Evolutionary conservation across 64 coral and sea anemone genomes (phyloP).

Genomic region (Platygyra sinensis): DNA sequence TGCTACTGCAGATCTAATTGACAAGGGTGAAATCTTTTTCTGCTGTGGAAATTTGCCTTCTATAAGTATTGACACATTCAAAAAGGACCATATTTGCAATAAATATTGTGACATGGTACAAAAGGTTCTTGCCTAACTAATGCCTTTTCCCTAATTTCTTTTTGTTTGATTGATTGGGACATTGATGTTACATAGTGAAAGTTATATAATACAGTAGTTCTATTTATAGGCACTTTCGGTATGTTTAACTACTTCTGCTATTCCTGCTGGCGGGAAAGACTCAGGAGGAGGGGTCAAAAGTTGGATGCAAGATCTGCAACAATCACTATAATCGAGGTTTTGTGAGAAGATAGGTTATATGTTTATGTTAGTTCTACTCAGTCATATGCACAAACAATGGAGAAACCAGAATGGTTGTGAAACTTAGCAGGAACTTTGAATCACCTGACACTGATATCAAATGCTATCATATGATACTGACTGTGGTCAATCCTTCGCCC

Average conservation of each 20-base stretch:
- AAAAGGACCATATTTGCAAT: constrained; percentile 21
- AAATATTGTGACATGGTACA: constrained; percentile 23
- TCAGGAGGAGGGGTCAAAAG: neutral
- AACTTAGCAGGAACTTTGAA: neutral
- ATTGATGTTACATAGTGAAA: constrained; percentile 17
- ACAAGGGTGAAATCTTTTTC: constrained; percentile 44
- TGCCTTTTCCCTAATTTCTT: constrained; percentile 27
- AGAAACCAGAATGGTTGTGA: constrained; percentile 12
- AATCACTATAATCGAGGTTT: too few species aligned
- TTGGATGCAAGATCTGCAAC: neutral
- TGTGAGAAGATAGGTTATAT: neutral
- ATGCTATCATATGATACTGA: constrained; percentile 14
- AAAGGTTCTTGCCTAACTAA: constrained; percentile 1
- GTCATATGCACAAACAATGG: neutral
- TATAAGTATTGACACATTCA: constrained; percentile 16
- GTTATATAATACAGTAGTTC: constrained; percentile 21
- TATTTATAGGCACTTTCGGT: constrained; percentile 2
- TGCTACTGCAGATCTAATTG: constrained; percentile 28
- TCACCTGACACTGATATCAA: neutral
- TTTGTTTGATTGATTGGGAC: constrained; percentile 15
- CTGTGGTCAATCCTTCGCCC: too few species aligned
- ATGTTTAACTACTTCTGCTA: constrained; percentile 6
- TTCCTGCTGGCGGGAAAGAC: neutral
- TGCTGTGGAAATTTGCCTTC: constrained; percentile 46
- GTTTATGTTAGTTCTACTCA: neutral